Base-by-base conservation (phyloP, 2,113 vertebrate genomes). In the Zootoca vivipara region DNA sequence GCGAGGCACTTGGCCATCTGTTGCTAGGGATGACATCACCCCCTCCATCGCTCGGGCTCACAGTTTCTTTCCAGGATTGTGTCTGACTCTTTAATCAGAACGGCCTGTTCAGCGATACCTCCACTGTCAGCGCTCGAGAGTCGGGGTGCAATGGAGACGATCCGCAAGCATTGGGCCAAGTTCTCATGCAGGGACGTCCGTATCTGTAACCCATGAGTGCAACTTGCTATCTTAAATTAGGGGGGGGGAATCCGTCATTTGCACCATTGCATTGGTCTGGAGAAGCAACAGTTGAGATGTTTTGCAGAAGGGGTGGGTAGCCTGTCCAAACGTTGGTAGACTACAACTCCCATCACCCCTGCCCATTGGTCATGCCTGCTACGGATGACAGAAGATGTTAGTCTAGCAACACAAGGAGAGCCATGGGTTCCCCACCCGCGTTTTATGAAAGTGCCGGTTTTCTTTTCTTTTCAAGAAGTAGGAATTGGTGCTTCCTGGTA, bases 11-110 rank as follows among this genome's bases (percentile, higher is more conserved):
- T 85, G 89, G 89, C 95, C 96, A 93, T 94, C 95, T 96, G 95
- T 95, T 95, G 95, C 95, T 89, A 90, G 80, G 95, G 93, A 93
- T 97, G 95, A 96, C 96, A 95, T 97, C 96, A 96, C 58, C 56
- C 80, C 80, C 16, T 86, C 93, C 62, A 90, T 81, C 6, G 85
- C 93, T 86, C 91, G 46, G 46, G 82, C 79, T 78, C 87, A 18
- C 18, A 4, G 46, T 52, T 5, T 86, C 92, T 90, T 70, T 89
- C 56, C 0, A 0, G 72, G 88, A 91, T 81, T 88, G 83, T 85
- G 78, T 78, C 69, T 81, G 84, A 42, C 80, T 89, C 78, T 15
- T 92, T 94, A 88, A 95, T 92, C 93, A 96, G 86, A 15, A 3
- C 35, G 7, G 56, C 89, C 81, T 46, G 87, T 95, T 97, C 93